A percentile compares a stretch with the other conserved stretches of the same genome.
These are phyloP conservation scores for Myanophis thanlyinensis DNA, from an alignment of 2,113 vertebrate species.

Conservation along the genomic window DNA sequence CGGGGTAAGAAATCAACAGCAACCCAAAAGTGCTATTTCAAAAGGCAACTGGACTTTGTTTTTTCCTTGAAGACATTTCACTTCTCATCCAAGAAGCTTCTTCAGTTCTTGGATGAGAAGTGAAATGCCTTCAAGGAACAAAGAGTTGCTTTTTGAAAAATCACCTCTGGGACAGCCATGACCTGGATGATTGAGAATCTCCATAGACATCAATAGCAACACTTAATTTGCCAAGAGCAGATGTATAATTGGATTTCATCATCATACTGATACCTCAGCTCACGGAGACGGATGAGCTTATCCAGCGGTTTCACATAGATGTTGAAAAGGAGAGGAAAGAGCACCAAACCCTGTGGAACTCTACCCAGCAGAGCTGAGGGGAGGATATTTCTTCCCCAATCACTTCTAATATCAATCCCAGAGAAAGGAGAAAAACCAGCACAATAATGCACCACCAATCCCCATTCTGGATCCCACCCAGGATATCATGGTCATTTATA, in stretches of 20 bases:
- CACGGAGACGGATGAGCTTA: background rate
- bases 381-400: background rate
- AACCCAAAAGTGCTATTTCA: background rate
- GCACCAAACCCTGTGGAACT: background rate
- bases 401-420: background rate
- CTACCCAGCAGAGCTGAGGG: background rate
- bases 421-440: background rate
- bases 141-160: background rate
- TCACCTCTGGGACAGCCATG: background rate
- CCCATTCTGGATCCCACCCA: background rate
- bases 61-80: background rate
- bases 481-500: background rate
- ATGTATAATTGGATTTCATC: background rate
- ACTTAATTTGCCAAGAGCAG: background rate
- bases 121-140: background rate
- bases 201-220: background rate
- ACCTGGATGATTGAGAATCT: background rate
- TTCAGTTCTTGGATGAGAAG: background rate
- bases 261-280: background rate
- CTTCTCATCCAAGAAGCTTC: background rate
- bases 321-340: background rate
- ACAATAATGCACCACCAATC: background rate
- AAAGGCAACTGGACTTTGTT: background rate
- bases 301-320: background rate
- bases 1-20: background rate